Base-by-base conservation (phyloP, 2,113 vertebrate species). In the Bubalus kerabau region DNA sequence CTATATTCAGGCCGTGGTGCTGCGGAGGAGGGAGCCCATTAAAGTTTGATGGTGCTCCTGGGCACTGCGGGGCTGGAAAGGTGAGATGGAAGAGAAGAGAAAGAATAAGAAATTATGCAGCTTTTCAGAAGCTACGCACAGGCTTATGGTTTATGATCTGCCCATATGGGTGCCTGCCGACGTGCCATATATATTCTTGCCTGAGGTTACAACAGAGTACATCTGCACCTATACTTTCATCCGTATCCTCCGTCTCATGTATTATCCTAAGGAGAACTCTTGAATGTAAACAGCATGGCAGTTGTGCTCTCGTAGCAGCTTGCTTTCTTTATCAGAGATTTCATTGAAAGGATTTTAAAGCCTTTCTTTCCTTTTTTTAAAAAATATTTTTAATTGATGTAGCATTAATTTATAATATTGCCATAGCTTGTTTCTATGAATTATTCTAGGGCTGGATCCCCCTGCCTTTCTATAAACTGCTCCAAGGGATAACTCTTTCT, bases 281-380 rank as follows among this genome's bases (percentile, higher is more conserved):
- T 24, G 50, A 52, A 57, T 59, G 84, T 46, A 30, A 43, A 59
- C 23, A 17, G 24, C 3, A 0, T 16, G 24, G 54, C 46, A 9
- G 7, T 74, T 74, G 60, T 81, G 11, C 67, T 76, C 50, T 43
- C 26, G 21, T 64, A 80, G 28, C 24, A 86, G 43, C 16, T 62
- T 88, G 62, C 95, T 64, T 90, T 62, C 94, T 95, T 83, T 81
- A 40, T 40, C 80, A 94, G 23, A 60, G 87, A 80, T 93, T 96
- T 95, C 83, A 78, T 86, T 81, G 56, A 92, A 87, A 96, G 87
- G 67, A 84, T 91, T 87, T 97, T 67, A 87, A 96, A 92, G 52
- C 60, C 36, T 60, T 94, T 67, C 56, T 78, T 94, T 85, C n/a
- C 67, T 92, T 83, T 89, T 78, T n/a, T 52, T 1, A 3, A 12